Percentiles rank a stretch among this genome's conserved stretches.
These are phyloP conservation scores for Nylanderia fulva DNA, from an alignment of 1,140 invertebrate genomes.

Conservation along the genomic window DNA sequence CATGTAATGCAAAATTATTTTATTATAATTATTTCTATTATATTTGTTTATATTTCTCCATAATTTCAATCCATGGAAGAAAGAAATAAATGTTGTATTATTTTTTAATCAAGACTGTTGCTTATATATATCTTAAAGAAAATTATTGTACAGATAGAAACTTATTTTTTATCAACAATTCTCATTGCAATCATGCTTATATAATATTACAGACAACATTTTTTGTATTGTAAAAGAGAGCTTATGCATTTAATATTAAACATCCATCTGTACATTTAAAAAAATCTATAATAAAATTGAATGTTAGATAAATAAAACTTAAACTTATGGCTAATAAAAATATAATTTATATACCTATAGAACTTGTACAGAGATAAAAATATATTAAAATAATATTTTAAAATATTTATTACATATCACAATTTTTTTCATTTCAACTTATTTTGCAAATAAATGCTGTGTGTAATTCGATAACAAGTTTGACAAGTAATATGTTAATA, in stretches of 20 bases:
- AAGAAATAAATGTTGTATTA: neutral
- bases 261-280: neutral
- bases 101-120: constrained; percentile 9
- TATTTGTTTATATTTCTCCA: neutral
- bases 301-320: neutral
- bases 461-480: neutral
- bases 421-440: neutral
- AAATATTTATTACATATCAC: no score
- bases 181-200: neutral
- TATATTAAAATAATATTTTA: neutral
- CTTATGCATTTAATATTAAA: neutral
- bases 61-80: constrained; percentile 27
- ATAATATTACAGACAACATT: neutral
- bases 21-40: neutral
- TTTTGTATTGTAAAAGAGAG: neutral
- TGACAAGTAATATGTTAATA: neutral
- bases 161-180: neutral
- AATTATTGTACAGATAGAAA: constrained; percentile 39
- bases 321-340: neutral
- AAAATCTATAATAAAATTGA: neutral
- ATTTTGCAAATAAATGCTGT: neutral
- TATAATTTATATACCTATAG: neutral
- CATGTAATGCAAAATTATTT: constrained; percentile 12
- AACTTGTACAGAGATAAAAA: neutral
- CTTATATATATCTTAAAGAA: neutral